These are phyloP conservation scores for Ophion costatus DNA, from an alignment of 2,888 invertebrate genomes.

Conservation along the genomic window DNA sequence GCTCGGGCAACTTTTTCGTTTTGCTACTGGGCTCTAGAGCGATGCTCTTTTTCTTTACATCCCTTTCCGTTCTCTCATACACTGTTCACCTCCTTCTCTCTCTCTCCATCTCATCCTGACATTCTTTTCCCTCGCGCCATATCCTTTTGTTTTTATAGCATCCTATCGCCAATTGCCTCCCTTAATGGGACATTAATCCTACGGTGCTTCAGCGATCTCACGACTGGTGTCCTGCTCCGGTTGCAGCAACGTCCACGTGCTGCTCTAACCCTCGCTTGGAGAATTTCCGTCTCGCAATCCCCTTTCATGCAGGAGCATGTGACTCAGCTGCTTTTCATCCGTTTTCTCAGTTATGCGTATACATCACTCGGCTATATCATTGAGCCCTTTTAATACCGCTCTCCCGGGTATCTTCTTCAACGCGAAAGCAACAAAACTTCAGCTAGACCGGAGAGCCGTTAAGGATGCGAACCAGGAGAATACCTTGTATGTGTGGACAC, in stretches of 20 bases:
- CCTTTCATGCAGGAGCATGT: constrained; percentile 12
- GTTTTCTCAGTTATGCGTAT: constrained; percentile 3
- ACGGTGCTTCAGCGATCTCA: constrained; percentile 66
- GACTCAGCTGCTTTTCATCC: constrained; percentile 34
- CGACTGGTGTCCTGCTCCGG: constrained; percentile 40
- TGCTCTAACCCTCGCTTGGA: constrained; percentile 39
- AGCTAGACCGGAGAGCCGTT: constrained; percentile 46
- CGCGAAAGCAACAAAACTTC: constrained; percentile 56
- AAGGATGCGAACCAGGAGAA: constrained; percentile 59
- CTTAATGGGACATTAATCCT: constrained; percentile 69
- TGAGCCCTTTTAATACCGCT: constrained; percentile 55
- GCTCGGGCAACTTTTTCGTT: not conserved
- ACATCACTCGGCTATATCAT: not conserved
- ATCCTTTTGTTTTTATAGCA: constrained; percentile 63
- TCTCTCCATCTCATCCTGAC: not conserved
- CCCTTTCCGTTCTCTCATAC: not conserved
- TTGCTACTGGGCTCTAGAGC: constrained; percentile 14
- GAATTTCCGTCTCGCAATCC: constrained; percentile 26
- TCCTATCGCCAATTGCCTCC: constrained; percentile 66
- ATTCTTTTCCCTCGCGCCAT: constrained; percentile 14
- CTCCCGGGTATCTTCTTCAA: constrained; percentile 50
- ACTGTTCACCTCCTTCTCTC: not conserved
- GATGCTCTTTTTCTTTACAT: constrained; percentile 21
- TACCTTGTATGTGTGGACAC: constrained; percentile 1
- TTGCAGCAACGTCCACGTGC: constrained; percentile 21